These are phyloP conservation scores for Calephelis virginiensis DNA, from an alignment of 1,140 invertebrate genomes.

Conservation along the genomic window DNA sequence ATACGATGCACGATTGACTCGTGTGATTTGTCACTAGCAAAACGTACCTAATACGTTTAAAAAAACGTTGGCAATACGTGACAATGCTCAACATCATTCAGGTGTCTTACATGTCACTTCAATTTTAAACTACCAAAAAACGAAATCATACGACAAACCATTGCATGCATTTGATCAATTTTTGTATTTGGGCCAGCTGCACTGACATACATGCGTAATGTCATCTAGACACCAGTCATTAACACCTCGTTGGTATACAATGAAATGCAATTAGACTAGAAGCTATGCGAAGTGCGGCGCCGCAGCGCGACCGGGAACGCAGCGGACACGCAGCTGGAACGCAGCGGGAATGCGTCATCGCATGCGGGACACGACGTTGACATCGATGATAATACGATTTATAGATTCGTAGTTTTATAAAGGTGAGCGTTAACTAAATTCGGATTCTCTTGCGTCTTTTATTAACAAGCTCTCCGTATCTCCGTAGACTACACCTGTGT, in stretches of 20 bases:
- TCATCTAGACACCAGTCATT: conserved; percentile 13
- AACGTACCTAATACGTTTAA: no score
- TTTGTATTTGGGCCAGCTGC: background rate
- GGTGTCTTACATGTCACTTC: no score
- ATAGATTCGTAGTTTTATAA: conserved; percentile 2
- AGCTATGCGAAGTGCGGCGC: background rate
- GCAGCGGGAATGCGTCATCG: conserved; percentile 13
- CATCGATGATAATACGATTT: conserved; percentile 17
- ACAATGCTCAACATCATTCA: no score
- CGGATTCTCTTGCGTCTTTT: background rate
- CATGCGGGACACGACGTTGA: conserved; percentile 15
- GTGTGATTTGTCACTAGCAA: no score
- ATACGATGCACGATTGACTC: no score
- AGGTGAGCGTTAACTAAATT: conserved; percentile 4
- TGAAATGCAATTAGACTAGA: conserved; percentile 10
- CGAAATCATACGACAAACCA: background rate
- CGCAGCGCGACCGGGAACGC: background rate
- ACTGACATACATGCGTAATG: conserved; percentile 12
- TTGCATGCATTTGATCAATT: background rate
- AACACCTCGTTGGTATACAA: conserved; percentile 17
- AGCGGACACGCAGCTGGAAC: conserved; percentile 13
- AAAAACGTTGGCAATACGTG: no score
- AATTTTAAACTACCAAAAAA: no score
- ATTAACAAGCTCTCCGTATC: background rate
- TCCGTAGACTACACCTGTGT: no score